Evolutionary conservation across 2,888 invertebrate species (phyloP), one percentile per base, ranked within the genome.

Genomic region (Hybos culiciformis): DNA sequence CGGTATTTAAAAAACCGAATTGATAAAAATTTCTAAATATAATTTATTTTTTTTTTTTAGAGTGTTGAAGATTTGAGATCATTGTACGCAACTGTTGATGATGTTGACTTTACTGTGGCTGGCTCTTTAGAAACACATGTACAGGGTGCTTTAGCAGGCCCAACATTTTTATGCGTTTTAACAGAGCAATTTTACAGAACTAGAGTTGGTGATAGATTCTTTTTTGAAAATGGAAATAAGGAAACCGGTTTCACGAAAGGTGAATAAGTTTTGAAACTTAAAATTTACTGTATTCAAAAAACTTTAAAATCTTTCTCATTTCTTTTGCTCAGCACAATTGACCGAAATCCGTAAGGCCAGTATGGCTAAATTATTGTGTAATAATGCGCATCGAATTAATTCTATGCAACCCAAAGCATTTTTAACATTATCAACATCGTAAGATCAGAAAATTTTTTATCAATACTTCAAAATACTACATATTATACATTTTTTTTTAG

Each of bases 171-270:
- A 3, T 91, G 91, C 59, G 82, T 93, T 50, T 67, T 92, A 5
- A 82, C 83, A 0, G 85, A 84, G 58, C 91, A 92, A 66, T 92
- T 92, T 69, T 83, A 78, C 59, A 73, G 85, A 49, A 83, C 90
- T 1, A 75, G 90, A 54, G 81, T 77, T 8, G 88, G 87, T 1
- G 93, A 93, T 65, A 72, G 91, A 46, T 90, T 75, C 66, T 92
- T 87, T 76, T 91, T 76, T 55, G 86, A 85, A 62, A 77, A 78
- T 52, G 75, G 77, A 29, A 71, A 75, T 46, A 70, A 74, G 34
- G 63, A 70, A 3, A 67, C 65, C 29, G 77, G 77, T 20, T 83
- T 85, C 53, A 79, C 79, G 4, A 68, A 72, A 54, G 75, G 81
- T 59, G 50, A 17, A 14, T 23, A 23, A 12, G 7, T 29, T 29